Evolutionary conservation across 2,888 invertebrate genomes (phyloP).

Genomic region (Gymnosoma rotundatum): DNA sequence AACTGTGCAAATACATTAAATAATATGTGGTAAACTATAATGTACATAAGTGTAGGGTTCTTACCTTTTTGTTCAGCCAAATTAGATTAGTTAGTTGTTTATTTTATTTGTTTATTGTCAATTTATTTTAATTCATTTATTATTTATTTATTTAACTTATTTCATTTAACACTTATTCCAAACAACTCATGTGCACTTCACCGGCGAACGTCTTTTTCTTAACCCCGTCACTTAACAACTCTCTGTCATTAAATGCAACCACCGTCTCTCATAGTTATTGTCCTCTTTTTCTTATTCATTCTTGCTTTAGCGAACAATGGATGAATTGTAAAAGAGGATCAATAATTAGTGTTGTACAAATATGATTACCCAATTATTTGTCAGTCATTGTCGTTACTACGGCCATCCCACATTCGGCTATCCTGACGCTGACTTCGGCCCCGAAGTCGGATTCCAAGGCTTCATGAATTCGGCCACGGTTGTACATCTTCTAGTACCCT

Average conservation of each 20-base stretch:
- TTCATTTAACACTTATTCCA: neutral
- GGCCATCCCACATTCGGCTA: constrained; percentile 60
- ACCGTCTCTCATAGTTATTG: neutral
- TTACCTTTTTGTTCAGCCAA: constrained; percentile 13
- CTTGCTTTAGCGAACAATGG: neutral
- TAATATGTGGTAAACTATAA: no score
- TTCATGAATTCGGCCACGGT: constrained; percentile 64
- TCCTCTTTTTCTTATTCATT: neutral
- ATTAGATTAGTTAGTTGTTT: neutral
- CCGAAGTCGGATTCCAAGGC: constrained; percentile 56
- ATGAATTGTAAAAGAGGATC: constrained; percentile 2
- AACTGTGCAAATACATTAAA: no score
- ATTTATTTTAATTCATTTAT: neutral
- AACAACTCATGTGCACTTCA: constrained; percentile 1
- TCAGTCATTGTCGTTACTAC: constrained; percentile 1
- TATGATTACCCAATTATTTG: neutral
- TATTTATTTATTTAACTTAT: neutral
- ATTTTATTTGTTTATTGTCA: neutral
- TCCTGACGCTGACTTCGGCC: constrained; percentile 62
- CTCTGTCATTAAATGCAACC: neutral
- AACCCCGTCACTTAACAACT: neutral
- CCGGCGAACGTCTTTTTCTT: neutral
- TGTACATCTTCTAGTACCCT: constrained; percentile 30
- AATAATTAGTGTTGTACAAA: constrained; percentile 7
- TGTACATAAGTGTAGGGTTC: neutral